phyloP scores from a whole-genome alignment of 2,113 vertebrate genomes.

The Dryoscopus gambensis region DNA sequence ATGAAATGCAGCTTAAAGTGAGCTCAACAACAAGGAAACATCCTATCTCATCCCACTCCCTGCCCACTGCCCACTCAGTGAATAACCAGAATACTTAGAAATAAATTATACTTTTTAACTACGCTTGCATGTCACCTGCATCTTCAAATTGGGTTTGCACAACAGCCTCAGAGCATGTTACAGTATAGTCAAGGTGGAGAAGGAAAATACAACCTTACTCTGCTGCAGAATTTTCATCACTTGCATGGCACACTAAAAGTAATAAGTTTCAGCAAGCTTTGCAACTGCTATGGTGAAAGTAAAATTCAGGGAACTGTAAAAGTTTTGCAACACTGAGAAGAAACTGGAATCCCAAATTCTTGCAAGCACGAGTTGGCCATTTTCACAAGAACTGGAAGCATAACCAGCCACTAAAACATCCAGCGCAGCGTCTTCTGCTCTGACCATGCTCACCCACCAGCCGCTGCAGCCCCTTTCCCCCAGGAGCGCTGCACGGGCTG shows the following conservation, averaged over 20 bases:
- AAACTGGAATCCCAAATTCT: neutral
- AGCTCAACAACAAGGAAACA: neutral
- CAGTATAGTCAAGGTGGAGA: neutral
- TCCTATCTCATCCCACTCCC: neutral
- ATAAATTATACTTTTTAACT: neutral
- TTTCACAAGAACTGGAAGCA: rapidly evolving
- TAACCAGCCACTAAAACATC: rapidly evolving
- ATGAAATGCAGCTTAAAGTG: neutral
- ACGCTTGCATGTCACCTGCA: neutral
- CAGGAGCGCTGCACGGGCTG: neutral
- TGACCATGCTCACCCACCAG: rapidly evolving
- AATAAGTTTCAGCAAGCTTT: neutral
- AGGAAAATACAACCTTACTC: neutral
- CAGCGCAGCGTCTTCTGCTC: rapidly evolving
- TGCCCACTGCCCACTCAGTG: neutral
- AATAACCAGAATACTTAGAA: neutral
- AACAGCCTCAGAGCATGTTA: neutral
- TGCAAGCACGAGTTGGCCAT: neutral
- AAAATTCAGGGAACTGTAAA: neutral
- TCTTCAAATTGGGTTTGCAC: neutral
- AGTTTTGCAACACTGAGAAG: neutral
- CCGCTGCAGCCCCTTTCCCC: rapidly evolving
- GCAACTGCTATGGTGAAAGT: neutral
- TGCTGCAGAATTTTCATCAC: neutral
- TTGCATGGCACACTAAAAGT: neutral